Evolutionary conservation across 2,888 invertebrate species (phyloP), one percentile per base, ranked within the genome.

Genomic region (Rambutsinella grinnellia): DNA sequence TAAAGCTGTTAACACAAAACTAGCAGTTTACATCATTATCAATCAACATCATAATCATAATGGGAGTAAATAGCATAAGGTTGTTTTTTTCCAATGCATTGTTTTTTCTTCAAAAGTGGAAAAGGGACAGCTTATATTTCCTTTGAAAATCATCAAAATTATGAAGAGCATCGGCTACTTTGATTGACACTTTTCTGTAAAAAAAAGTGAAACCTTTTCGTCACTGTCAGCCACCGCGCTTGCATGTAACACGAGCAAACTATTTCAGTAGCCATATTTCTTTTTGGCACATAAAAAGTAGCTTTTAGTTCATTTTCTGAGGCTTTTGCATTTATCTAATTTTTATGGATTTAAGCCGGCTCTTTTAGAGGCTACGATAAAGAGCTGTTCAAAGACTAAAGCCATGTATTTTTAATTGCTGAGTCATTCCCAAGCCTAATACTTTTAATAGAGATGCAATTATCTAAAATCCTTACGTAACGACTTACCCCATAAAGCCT

Each of bases 211-310:
- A 15, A 15, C 51, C n/a, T 54, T 19, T 54, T 8, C 10, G n/a
- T 13, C 54, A 46, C 57, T 54, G 61, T 69, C 71, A 63, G 36
- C 53, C 28, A 53, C 36, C 58, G 51, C 53, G 58, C 49, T 61
- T 60, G 72, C 72, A 72, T 72, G 72, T 72, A 65, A 54, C 72
- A 72, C 72, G 72, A 72, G 66, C 49, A 60, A 65, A 49, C 60
- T 60, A 72, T 66, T 58, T 72, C 65, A 56, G 62, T 65, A 58
- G 65, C 56, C 51, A 51, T 65, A 62, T 46, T 70, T 56, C 49
- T 44, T 49, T 49, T 21, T 13, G 60, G 60, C 60, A 60, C 68
- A 28, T 49, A 63, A 63, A 53, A 63, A 19, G 17, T 46, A 23
- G n/a, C n/a, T n/a, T n/a, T n/a, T n/a, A n/a, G n/a, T n/a, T n/a